Evolutionary conservation across 2,113 vertebrate species (phyloP).

Genomic region (Trichomycterus rosablanca): DNA sequence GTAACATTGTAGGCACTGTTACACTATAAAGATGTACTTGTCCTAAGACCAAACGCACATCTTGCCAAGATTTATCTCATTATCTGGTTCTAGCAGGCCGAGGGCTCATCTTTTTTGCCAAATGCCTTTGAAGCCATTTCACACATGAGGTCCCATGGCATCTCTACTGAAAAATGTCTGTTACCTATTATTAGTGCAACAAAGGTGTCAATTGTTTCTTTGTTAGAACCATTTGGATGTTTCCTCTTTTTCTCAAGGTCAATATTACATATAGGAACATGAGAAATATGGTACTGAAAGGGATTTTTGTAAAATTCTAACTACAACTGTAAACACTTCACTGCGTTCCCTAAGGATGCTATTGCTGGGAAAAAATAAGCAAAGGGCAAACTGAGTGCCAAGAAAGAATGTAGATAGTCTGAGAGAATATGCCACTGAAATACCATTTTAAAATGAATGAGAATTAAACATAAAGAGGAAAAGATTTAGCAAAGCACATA

Average conservation of each 20-base stretch:
- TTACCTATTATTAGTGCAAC: slow-evolving; percentile 24
- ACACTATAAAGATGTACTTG: neutral
- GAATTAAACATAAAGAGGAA: too few species aligned
- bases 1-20: too few species aligned
- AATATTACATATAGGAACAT: slow-evolving; percentile 6
- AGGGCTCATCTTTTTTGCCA: neutral
- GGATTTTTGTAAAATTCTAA: slow-evolving; percentile 1
- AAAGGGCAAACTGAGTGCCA: neutral
- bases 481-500: too few species aligned
- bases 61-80: slow-evolving; percentile 15
- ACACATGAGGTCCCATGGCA: slow-evolving; percentile 32
- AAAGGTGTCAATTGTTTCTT: slow-evolving; percentile 17
- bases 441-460: too few species aligned
- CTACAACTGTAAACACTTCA: slow-evolving; percentile 1
- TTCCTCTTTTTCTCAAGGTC: slow-evolving; percentile 15
- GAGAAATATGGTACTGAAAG: neutral
- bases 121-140: slow-evolving; percentile 17
- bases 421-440: too few species aligned
- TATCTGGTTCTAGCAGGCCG: slow-evolving; percentile 6
- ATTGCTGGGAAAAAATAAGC: slow-evolving; percentile 13
- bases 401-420: neutral
- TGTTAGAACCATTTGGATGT: neutral
- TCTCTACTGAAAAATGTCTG: slow-evolving; percentile 14
- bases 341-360: neutral
- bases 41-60: neutral